Evolutionary conservation across 2,888 invertebrate genomes (phyloP), one percentile per base, ranked within the genome.

Genomic region (Pollenia angustigena): DNA sequence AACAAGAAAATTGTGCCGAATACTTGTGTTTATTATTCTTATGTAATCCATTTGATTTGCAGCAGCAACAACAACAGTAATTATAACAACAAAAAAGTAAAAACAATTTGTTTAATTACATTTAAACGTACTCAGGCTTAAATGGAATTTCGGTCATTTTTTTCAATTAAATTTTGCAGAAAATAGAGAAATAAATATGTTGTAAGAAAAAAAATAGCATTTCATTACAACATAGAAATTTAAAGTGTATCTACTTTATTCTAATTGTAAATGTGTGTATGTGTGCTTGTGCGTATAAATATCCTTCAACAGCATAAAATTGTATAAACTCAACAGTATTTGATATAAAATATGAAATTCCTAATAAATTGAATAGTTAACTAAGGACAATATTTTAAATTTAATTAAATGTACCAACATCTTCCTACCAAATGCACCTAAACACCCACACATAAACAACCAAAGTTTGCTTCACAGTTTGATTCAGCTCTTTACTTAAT

Each of bases 341-440:
- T 74, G 23, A 48, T 79, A 72, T 23, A 79, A 83, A 66, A 84
- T 79, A 81, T 81, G 50, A 80, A 81, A 81, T 81, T 87, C 62
- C 83, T 81, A 83, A 76, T 87, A 87, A 83, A 84, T 81, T 87
- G 84, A 83, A 87, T 87, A 83, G 84, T 84, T 87, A 87, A 84
- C 87, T 87, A 84, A 84, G 76, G 83, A 87, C 80, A 84, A 87
- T 72, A 81, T 84, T 87, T 84, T 87, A 84, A 84, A 87, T 87
- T 74, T 87, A 87, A 87, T 87, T 87, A 87, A 83, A 86, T 79
- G 16, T 80, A 69, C 69, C 62, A 75, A 81, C 69, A 69, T 69
- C 69, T 48, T 50, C 62, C 16, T 79, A 74, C 54, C 68, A 58
- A 69, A 58, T 12, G 50, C 60, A 56, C 69, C 52, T 7, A 54